Evolutionary conservation across 1,140 invertebrate species (phyloP), one percentile per base, ranked within the genome.

Genomic region (Zaprionus lachaisei): DNA sequence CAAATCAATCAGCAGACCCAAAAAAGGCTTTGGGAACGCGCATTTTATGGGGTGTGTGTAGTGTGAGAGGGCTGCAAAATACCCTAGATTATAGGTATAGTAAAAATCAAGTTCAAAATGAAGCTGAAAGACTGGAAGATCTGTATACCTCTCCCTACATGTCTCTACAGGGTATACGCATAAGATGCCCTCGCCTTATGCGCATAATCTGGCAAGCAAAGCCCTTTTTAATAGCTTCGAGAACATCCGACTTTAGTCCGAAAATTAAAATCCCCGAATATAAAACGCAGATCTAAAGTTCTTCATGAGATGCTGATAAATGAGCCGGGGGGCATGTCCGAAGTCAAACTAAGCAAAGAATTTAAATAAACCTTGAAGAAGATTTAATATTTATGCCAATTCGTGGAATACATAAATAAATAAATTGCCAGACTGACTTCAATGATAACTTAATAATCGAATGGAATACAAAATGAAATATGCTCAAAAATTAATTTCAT

Each of bases 1-100:
- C 68, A 72, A 81, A 87, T 87, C 81, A 89, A 87, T 87, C 81
- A 89, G 24, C 54, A 24, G 57, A 63, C 31, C 62, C 37, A n/a
- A 15, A 51, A 69, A 71, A 71, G 72, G 65, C 61, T 65, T 65
- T 63, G 26, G 63, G 20, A 34, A 41, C 54, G 44, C 5, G 57
- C 58, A 56, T 70, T 56, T 70, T 49, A 74, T 54, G 69, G 62
- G 61, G 54, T 2, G 6, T 63, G 26, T 22, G 9, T 22, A 7
- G 4, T 20, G 31, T 7, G 2, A 1, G 11, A 20, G 60, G 11
- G n/a, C 54, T 17, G 1, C 2, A 11, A 41, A 1, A 56, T 56
- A 66, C 64, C 64, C 51, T 44, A 11, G 1, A 49, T 20, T 0
- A 49, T 17, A n/a, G 5, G 17, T 20, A 51, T 9, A 54, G 4